phyloP scores from a whole-genome alignment of 2,888 invertebrate species.

The Scrobipalpa costella region DNA sequence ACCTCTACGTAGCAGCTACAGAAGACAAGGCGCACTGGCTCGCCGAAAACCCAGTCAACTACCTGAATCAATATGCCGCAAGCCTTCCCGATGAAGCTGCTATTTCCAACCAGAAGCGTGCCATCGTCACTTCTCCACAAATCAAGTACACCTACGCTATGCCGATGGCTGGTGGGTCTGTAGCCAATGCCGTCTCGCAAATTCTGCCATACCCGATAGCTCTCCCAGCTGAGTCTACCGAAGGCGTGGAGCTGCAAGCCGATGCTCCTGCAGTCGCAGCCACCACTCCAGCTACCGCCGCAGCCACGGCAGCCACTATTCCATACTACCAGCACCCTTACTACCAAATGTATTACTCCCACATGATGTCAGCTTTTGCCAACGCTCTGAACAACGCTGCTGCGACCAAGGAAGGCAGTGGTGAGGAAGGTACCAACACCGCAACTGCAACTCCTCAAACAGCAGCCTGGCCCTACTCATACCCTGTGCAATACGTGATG shows the following conservation, averaged over 20 bases:
- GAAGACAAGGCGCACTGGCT: constrained; percentile 72
- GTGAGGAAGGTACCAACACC: constrained; percentile 48
- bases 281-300: constrained; percentile 38
- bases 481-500: constrained; percentile 68
- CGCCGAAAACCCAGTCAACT: constrained; percentile 66
- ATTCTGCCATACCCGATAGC: constrained; percentile 52
- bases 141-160: constrained; percentile 60
- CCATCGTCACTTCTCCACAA: constrained; percentile 51
- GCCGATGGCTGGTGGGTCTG: constrained; percentile 46
- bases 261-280: constrained; percentile 41
- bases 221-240: constrained; percentile 40
- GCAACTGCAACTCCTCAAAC: constrained; percentile 46
- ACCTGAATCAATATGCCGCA: constrained; percentile 52
- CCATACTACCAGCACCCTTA: constrained; percentile 49
- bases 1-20: constrained; percentile 71
- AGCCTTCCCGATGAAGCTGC: constrained; percentile 47
- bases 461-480: constrained; percentile 60
- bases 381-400: constrained; percentile 54
- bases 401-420: constrained; percentile 54
- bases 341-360: constrained; percentile 65
- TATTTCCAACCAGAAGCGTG: constrained; percentile 54
- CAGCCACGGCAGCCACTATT: constrained; percentile 36
- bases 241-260: constrained; percentile 31
- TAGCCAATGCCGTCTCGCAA: constrained; percentile 13
- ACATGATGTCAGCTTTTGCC: constrained; percentile 64